Evolutionary conservation across 2,888 invertebrate species (phyloP), one percentile per base, ranked within the genome.

Genomic region (Ophioninae sp.): DNA sequence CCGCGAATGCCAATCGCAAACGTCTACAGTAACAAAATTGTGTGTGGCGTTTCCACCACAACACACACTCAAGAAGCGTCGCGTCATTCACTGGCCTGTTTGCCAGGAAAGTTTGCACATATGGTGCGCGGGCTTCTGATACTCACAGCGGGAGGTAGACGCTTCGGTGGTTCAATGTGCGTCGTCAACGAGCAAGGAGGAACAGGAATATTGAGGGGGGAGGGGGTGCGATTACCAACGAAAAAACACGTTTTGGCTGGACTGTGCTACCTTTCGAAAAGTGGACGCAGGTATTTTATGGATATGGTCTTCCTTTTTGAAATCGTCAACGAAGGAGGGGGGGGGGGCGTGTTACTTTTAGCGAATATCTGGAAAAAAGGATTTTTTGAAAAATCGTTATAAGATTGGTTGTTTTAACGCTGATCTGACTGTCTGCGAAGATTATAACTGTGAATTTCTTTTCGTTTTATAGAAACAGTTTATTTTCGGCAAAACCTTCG

Each of bases 71-170:
- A 17, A 51, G 51, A 13, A 51, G 51, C 17, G 51, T 51, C 51
- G 51, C 51, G 51, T 51, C 13, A 51, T 51, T 51, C 51, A 30
- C 30, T 75, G 64, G 71, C 65, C 64, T 81, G 81, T 81, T 81
- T 81, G 81, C 81, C 71, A 76, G 76, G 17, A 76, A 81, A 81
- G 71, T 81, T 76, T 76, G 80, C 75, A 65, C 80, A 81, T 71
- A 81, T 81, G 80, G 69, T 30, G 69, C 69, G 17, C 69, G 51
- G 56, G 51, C 51, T 13, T 56, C 51, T 64, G 68, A 41, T 67
- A 39, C 23, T 22, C 65, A 51, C 68, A 61, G 39, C 68, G 56
- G 23, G 30, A 56, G 64, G 69, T 59, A 71, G 64, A 75, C 69
- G 64, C 75, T 80, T 80, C 69, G 69, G 64, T 64, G 17, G 58